Evolutionary conservation across 2,113 vertebrate genomes (phyloP).

Genomic region (Mirounga angustirostris): DNA sequence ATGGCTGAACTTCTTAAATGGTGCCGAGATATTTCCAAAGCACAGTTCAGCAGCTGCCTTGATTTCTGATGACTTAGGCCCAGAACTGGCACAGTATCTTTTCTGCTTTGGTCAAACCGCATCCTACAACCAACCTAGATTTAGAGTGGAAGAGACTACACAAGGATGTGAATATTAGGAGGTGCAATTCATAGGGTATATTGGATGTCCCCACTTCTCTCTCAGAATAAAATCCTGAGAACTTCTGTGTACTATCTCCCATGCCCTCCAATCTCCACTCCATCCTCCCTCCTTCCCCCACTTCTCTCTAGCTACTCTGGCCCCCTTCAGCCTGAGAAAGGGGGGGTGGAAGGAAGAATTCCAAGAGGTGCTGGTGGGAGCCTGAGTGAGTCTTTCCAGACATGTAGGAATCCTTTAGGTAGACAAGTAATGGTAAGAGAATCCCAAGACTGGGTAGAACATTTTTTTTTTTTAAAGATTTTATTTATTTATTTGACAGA

Average conservation of each 20-base stretch:
- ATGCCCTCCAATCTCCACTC: background rate
- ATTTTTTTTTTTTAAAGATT: no score
- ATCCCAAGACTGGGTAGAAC: background rate
- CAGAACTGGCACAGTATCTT: background rate
- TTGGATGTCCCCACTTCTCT: background rate
- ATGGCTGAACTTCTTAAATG: background rate
- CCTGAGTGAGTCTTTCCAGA: background rate
- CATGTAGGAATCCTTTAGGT: background rate
- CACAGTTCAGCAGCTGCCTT: background rate
- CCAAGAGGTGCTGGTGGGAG: background rate
- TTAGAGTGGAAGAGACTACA: background rate
- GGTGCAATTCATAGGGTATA: background rate
- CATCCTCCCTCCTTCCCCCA: fast-evolving
- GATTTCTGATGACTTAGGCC: background rate
- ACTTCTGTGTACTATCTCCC: background rate
- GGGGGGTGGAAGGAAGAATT: background rate
- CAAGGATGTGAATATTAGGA: background rate
- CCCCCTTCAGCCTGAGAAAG: background rate
- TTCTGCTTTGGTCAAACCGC: background rate
- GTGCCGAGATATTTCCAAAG: background rate
- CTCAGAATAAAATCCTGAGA: background rate
- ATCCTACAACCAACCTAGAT: background rate
- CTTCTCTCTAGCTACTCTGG: background rate
- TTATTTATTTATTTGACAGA: no score
- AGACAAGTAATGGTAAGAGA: background rate